phyloP scores from a whole-genome alignment of 2,888 invertebrate species.

The Caenorhabditis virilis region DNA sequence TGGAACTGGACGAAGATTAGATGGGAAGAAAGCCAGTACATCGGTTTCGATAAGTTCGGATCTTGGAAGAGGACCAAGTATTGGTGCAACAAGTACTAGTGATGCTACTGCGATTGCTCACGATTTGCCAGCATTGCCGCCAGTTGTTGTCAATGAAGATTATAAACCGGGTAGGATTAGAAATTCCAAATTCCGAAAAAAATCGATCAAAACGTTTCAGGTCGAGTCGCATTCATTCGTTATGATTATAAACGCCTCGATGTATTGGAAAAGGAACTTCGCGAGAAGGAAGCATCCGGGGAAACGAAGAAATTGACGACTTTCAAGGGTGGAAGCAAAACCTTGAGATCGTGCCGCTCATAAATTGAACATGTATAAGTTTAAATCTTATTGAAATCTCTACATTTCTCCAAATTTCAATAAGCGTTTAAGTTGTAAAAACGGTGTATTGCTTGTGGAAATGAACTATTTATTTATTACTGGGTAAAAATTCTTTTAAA shows the following conservation, averaged over 20 bases:
- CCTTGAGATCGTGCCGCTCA: conserved; percentile 23
- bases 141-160: conserved; percentile 52
- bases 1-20: conserved; percentile 59
- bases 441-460: too few relatives aligned
- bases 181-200: background rate
- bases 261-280: conserved; percentile 54
- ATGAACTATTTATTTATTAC: too few relatives aligned
- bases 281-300: conserved; percentile 24
- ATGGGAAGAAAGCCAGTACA: conserved; percentile 56
- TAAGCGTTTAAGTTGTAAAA: too few relatives aligned
- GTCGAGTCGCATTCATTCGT: conserved; percentile 57
- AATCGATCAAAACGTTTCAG: conserved; percentile 19
- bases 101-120: conserved; percentile 18
- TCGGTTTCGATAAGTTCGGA: conserved; percentile 28
- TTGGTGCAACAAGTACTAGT: conserved; percentile 24
- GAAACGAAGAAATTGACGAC: conserved; percentile 13
- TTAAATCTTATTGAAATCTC: too few relatives aligned
- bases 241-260: conserved; percentile 63
- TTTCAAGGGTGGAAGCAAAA: conserved; percentile 44
- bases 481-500: too few relatives aligned
- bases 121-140: conserved; percentile 29
- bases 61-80: conserved; percentile 3
- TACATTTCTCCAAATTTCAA: too few relatives aligned
- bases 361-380: too few relatives aligned
- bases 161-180: conserved; percentile 54